Conservation (phyloP, 64 coral and sea anemone genomes). For the Orbicella faveolata region DNA sequence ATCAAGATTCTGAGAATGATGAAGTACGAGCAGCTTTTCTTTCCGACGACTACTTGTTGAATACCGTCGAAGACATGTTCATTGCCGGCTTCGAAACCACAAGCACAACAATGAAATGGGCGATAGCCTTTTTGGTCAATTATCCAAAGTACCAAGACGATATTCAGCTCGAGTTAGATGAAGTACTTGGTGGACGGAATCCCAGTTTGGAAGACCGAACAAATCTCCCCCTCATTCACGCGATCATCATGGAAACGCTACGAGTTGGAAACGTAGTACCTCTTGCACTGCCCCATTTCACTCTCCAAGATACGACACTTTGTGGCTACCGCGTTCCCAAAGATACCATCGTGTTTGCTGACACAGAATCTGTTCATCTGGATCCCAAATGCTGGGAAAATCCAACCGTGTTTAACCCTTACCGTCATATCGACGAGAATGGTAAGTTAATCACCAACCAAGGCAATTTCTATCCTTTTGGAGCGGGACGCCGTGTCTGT, state of each 20-base stretch:
- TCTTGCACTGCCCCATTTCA: constrained; percentile 13
- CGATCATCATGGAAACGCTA: constrained; percentile 22
- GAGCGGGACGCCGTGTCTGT: not conserved
- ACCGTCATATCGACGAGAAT: constrained; percentile 27
- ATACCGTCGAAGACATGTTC: constrained; percentile 46
- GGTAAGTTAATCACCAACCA: not conserved
- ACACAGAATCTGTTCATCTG: not conserved
- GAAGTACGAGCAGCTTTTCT: constrained; percentile 13
- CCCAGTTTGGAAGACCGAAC: constrained; percentile 5
- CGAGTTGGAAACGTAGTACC: constrained; percentile 17
- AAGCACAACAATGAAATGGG: constrained; percentile 36
- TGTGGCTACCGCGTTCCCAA: constrained; percentile 49
- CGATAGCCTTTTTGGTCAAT: constrained; percentile 53
- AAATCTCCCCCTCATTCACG: constrained; percentile 4
- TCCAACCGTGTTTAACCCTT: constrained; percentile 23
- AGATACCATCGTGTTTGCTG: constrained; percentile 14
- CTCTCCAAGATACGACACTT: not conserved
- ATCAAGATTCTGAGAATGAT: constrained; percentile 12
- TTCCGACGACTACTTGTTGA: constrained; percentile 41
- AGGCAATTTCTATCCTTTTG: not conserved
- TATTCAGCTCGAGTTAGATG: constrained; percentile 20
- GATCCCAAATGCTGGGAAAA: constrained; percentile 42
- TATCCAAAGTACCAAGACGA: constrained; percentile 37
- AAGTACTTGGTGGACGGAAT: constrained; percentile 9
- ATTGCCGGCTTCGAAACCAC: constrained; percentile 50